phyloP scores from a whole-genome alignment of 2,797 vertebrate species.

The Enteromius thamalakanensis region DNA sequence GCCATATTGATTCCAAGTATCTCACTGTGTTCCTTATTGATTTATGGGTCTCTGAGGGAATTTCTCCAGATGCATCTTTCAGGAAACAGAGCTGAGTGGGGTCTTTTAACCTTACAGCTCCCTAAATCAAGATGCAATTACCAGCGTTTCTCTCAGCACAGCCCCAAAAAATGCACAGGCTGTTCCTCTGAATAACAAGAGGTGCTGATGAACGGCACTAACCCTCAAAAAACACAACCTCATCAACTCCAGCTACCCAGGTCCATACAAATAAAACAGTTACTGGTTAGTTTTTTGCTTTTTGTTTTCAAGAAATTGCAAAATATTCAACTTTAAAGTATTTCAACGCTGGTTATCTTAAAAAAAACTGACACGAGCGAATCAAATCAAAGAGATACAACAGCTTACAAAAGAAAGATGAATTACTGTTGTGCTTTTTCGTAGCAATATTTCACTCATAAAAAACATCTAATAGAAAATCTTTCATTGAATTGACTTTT shows the following conservation, averaged over 20 bases:
- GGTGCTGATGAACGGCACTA: conserved; percentile 13
- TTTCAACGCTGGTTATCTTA: not conserved
- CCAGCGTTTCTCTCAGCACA: conserved; percentile 54
- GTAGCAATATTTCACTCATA: not conserved
- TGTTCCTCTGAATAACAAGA: conserved; percentile 23
- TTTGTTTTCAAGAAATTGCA: not conserved
- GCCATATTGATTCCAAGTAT: conserved; percentile 81
- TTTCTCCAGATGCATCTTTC: conserved; percentile 79
- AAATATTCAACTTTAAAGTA: conserved; percentile 24
- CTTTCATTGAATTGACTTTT: not conserved
- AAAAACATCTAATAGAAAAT: not conserved
- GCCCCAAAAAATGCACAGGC: conserved; percentile 43
- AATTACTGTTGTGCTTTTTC: not conserved
- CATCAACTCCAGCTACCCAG: not conserved
- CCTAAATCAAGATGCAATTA: conserved; percentile 68
- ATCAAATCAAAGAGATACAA: not conserved
- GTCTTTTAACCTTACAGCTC: conserved; percentile 79
- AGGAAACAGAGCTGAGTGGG: conserved; percentile 75
- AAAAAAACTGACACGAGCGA: not conserved
- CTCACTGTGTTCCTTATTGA: conserved; percentile 79
- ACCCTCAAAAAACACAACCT: conserved; percentile 6
- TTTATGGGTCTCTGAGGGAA: conserved; percentile 77
- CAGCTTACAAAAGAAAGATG: not conserved
- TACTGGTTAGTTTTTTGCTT: not conserved
- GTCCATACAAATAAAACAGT: not conserved